A percentile compares a stretch with the other conserved stretches of the same genome.
These are phyloP conservation scores for Lasioglossum pauxillum DNA, from an alignment of 2,888 invertebrate genomes.

Conservation along the genomic window DNA sequence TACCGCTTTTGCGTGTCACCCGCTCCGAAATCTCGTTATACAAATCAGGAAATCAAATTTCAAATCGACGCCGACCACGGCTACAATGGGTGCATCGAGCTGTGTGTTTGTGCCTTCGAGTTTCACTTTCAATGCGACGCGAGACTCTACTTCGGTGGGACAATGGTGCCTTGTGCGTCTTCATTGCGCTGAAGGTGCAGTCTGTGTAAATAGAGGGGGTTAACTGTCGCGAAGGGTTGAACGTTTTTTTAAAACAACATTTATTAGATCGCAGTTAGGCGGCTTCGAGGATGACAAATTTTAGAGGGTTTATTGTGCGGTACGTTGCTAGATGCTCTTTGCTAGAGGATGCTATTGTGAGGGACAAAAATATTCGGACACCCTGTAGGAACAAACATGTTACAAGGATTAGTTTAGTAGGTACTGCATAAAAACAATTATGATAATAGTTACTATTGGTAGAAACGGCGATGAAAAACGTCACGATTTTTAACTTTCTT, in stretches of 20 bases:
- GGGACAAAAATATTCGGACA: no score
- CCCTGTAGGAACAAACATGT: no score
- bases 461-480: no score
- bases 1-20: constrained; percentile 55
- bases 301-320: background rate
- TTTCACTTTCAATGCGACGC: constrained; percentile 3
- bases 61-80: constrained; percentile 17
- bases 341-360: no score
- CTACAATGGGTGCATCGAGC: background rate
- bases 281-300: background rate
- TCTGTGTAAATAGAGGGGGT: no score
- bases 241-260: background rate
- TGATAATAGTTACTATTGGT: no score
- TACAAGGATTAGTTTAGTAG: no score
- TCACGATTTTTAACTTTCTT: no score
- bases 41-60: constrained; percentile 55
- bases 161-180: background rate
- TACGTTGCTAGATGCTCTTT: no score
- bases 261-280: background rate
- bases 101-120: background rate
- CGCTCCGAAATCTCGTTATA: constrained; percentile 50
- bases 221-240: no score
- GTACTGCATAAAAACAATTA: no score
- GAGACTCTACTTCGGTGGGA: background rate
- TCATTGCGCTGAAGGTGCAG: background rate